phyloP scores from a whole-genome alignment of 1,140 invertebrate species.

The Solenopsis fugax region DNA sequence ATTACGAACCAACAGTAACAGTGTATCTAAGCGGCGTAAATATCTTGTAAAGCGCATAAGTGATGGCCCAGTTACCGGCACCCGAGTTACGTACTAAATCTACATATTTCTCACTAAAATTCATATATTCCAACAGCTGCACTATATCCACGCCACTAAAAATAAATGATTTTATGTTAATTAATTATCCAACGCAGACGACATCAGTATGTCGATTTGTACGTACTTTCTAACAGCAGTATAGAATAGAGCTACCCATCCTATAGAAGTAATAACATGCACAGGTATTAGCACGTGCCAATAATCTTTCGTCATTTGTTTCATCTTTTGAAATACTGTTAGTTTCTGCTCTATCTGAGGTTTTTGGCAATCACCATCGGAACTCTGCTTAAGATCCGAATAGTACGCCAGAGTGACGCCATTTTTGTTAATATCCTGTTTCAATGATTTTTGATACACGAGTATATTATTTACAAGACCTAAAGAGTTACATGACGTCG shows the following conservation, averaged over 20 bases:
- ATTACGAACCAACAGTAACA: conserved; percentile 92
- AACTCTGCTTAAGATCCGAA: conserved; percentile 43
- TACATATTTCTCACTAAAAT: conserved; percentile 92
- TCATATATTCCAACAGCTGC: conserved; percentile 91
- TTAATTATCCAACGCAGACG: not conserved
- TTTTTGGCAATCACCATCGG: not conserved
- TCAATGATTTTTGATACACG: conserved; percentile 12
- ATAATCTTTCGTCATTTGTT: conserved; percentile 96
- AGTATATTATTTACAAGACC: conserved; percentile 53
- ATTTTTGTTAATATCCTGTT: conserved; percentile 24
- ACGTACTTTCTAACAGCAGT: conserved; percentile 94
- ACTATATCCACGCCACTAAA: conserved; percentile 96
- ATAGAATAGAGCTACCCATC: conserved; percentile 96
- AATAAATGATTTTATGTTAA: conserved; percentile 69
- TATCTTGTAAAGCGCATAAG: conserved; percentile 97
- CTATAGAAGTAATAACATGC: conserved; percentile 93
- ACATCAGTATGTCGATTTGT: not conserved
- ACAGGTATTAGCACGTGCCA: conserved; percentile 97
- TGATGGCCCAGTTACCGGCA: conserved; percentile 95
- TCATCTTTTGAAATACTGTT: conserved; percentile 94
- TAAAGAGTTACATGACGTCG: conserved; percentile 41
- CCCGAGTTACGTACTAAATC: conserved; percentile 91
- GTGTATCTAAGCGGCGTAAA: conserved; percentile 96
- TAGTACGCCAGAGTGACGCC: conserved; percentile 18
- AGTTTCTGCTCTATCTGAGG: conserved; percentile 83